Conservation (phyloP, 2,113 vertebrate genomes). For the Lonchura striata region DNA sequence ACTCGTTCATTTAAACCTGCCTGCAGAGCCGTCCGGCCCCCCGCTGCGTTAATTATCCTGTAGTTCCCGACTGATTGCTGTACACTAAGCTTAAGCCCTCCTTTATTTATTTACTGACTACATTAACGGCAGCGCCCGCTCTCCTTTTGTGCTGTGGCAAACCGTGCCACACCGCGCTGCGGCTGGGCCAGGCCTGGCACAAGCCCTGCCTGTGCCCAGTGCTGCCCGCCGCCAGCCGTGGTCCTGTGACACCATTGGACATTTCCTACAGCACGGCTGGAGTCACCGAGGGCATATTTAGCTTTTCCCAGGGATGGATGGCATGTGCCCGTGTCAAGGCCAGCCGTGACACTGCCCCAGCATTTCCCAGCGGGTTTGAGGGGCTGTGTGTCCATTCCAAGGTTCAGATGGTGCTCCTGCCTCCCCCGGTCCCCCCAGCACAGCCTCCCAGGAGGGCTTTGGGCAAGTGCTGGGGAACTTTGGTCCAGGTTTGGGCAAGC, state of each 20-base stretch:
- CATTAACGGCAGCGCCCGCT: conserved; percentile 70
- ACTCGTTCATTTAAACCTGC: conserved; percentile 78
- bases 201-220: fast-evolving
- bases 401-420: no score
- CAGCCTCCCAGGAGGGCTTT: background rate
- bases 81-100: conserved; percentile 79
- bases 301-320: background rate
- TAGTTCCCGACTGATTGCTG: conserved; percentile 79
- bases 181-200: fast-evolving
- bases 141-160: conserved; percentile 23
- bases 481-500: background rate
- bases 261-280: fast-evolving
- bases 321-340: background rate
- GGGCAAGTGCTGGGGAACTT: background rate
- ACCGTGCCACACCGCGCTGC: background rate
- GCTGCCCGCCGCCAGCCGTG: background rate
- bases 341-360: fast-evolving
- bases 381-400: fast-evolving
- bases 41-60: conserved; percentile 78
- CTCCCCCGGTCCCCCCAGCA: background rate
- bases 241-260: fast-evolving
- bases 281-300: background rate
- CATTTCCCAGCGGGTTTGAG: background rate
- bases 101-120: conserved; percentile 85
- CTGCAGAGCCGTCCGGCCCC: conserved; percentile 68